Conservation (phyloP, 2,888 invertebrate species). For the Stenolophus ochropezus region DNA sequence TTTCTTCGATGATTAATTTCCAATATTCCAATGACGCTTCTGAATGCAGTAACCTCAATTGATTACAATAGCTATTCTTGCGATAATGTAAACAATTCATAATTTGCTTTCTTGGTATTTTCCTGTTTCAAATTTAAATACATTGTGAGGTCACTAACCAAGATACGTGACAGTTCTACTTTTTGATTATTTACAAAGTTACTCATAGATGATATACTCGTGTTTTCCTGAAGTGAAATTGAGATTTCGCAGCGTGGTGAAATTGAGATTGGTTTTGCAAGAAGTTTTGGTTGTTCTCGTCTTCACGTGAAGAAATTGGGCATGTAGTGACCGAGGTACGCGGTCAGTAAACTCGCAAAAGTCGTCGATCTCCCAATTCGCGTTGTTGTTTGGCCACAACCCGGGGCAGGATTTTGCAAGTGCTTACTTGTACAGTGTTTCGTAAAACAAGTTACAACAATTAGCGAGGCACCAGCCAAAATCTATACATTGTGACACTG, state of each 20-base stretch:
- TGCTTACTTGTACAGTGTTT: not conserved
- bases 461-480: too few relatives aligned
- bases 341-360: slow-evolving; percentile 56
- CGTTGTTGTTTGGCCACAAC: not conserved
- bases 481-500: too few relatives aligned
- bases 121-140: slow-evolving; percentile 28
- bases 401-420: slow-evolving; percentile 8
- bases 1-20: not conserved
- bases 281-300: not conserved
- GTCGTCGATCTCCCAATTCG: slow-evolving; percentile 38
- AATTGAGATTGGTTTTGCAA: slow-evolving; percentile 23
- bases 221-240: not conserved
- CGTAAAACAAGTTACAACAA: not conserved
- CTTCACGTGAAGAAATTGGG: not conserved
- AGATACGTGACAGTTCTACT: not conserved
- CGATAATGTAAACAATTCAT: slow-evolving; percentile 6
- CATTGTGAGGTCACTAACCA: slow-evolving; percentile 14
- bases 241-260: slow-evolving; percentile 11
- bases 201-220: not conserved
- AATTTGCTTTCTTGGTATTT: slow-evolving; percentile 31
- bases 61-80: slow-evolving; percentile 15
- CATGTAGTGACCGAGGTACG: slow-evolving; percentile 27
- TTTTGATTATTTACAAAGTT: not conserved
- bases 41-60: not conserved
- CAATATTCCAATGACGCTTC: not conserved